phyloP scores from a whole-genome alignment of 2,113 vertebrate genomes.

The Crotalus tigris region DNA sequence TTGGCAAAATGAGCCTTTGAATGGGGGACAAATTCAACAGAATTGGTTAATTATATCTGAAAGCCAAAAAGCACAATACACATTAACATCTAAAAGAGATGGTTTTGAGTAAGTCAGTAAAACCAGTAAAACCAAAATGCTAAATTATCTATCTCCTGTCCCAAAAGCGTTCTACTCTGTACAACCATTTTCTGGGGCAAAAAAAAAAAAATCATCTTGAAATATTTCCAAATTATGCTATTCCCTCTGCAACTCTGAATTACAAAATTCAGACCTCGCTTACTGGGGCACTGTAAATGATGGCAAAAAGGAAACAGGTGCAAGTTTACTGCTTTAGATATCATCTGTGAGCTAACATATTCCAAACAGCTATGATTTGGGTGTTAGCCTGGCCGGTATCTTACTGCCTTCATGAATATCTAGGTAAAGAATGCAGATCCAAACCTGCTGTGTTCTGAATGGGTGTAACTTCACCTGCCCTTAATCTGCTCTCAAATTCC shows the following conservation, averaged over 20 bases:
- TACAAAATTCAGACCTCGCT: not conserved
- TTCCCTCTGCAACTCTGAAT: not conserved
- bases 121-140: not conserved
- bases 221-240: not conserved
- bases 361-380: not conserved
- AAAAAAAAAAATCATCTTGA: no score
- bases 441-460: not conserved
- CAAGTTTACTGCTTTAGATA: not conserved
- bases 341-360: not conserved
- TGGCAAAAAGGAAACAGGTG: not conserved
- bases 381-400: not conserved
- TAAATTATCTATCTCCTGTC: not conserved
- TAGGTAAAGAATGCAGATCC: not conserved
- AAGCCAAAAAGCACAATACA: not conserved
- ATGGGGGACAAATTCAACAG: not conserved
- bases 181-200: not conserved
- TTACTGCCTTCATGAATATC: not conserved
- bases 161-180: not conserved
- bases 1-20: not conserved
- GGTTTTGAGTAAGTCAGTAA: not conserved
- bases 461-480: constrained; percentile 3
- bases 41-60: not conserved
- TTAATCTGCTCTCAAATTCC: not conserved
- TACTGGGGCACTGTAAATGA: not conserved
- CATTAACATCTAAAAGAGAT: not conserved